Evolutionary conservation across 2,888 invertebrate species (phyloP), one percentile per base, ranked within the genome.

Genomic region (Rapana venosa): DNA sequence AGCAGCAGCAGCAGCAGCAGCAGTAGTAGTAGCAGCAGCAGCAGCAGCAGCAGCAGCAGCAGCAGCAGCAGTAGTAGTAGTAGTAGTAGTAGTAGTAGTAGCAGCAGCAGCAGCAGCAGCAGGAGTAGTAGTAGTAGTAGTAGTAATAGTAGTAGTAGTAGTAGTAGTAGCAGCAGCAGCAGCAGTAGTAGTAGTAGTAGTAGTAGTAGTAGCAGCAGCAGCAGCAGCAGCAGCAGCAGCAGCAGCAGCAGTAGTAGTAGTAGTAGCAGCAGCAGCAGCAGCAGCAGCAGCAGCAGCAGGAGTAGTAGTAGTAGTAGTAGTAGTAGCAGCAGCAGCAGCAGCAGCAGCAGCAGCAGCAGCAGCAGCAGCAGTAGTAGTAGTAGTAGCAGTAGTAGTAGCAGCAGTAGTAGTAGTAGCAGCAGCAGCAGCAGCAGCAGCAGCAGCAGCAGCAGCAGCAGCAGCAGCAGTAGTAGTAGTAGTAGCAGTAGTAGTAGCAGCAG

Each of bases 281-380:
- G 79, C 81, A 26, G 88, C 32, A 47, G 87, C 74, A 77, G 66
- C 17, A 26, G 36, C 74, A 26, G 15, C 74, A 15, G 2, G n/a
- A 26, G 87, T 30, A 22, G 4, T n/a, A 30, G 87, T 87, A 22
- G 1, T 30, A 35, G 61, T 87, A 58, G 77, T 58, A 56, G 84
- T 85, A 89, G 83, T 89, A 83, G 15, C 86, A 86, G 89, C 66
- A 89, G 89, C 70, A 70, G 77, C 86, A 85, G 88, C 83, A 88
- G 88, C 58, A 88, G 87, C 58, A 87, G 87, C 58, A 87, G 8
- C 58, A 87, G 66, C 58, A 61, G 88, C 26, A 81, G 88, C 26
- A 88, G 86, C 17, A 85, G 88, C 47, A 88, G 88, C 47, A 88
- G 88, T 81, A n/a, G n/a, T n/a, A n/a, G n/a, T n/a, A n/a, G n/a